These are phyloP conservation scores for Triplophysa yarkandensis DNA, from an alignment of 2,797 vertebrate species.

Conservation along the genomic window DNA sequence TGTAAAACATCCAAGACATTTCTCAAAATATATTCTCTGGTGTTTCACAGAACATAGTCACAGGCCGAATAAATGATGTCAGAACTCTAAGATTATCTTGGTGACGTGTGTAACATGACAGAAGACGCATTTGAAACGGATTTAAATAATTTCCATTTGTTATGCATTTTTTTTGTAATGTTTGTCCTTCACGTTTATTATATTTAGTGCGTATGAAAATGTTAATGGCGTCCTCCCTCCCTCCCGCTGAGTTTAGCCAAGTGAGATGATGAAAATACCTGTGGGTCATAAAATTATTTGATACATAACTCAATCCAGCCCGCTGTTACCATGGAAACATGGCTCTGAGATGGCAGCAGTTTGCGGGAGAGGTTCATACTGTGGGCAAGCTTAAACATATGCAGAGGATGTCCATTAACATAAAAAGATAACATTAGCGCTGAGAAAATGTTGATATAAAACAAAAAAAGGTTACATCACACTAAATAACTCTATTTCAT, in stretches of 20 bases:
- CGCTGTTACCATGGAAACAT: constrained; percentile 55
- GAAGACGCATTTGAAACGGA: no score
- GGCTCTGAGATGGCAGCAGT: constrained; percentile 24
- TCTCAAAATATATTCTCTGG: no score
- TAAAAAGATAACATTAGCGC: constrained; percentile 15
- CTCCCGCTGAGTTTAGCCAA: constrained; percentile 23
- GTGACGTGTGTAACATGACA: not conserved
- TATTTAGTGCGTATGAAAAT: not conserved
- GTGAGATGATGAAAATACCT: constrained; percentile 46
- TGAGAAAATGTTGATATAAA: not conserved
- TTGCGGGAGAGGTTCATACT: constrained; percentile 32
- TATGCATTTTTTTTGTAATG: not conserved
- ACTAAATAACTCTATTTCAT: constrained; percentile 14
- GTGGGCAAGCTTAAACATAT: constrained; percentile 6
- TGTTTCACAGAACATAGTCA: no score
- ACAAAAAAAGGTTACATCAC: constrained; percentile 7
- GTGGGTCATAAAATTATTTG: constrained; percentile 29
- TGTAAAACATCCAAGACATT: not conserved
- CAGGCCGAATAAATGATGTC: no score
- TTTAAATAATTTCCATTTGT: not conserved
- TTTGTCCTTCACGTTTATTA: not conserved
- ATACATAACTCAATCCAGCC: constrained; percentile 31
- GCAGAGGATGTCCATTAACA: constrained; percentile 13
- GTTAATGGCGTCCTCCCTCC: constrained; percentile 3
- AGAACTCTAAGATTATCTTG: not conserved